phyloP scores from a whole-genome alignment of 2,888 invertebrate species.

The Nasonovia ribisnigri region DNA sequence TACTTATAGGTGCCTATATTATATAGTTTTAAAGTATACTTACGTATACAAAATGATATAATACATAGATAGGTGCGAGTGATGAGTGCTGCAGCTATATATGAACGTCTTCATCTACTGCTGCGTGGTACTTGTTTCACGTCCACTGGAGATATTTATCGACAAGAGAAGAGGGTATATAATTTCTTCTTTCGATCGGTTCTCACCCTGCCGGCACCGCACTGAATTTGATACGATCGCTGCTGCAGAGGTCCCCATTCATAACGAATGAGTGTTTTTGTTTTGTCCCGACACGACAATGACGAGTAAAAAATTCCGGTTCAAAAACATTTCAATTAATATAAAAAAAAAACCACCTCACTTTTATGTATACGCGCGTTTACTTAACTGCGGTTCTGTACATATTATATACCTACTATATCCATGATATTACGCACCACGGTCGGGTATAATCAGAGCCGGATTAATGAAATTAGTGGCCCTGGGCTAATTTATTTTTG shows the following conservation, averaged over 20 bases:
- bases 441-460: neutral
- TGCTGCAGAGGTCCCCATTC: conserved; percentile 17
- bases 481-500: too few species aligned
- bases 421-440: neutral
- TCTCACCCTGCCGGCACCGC: conserved; percentile 43
- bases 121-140: conserved; percentile 13
- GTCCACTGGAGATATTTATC: conserved; percentile 43
- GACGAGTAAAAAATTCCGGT: neutral
- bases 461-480: too few species aligned
- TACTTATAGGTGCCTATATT: neutral
- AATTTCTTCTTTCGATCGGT: conserved; percentile 23
- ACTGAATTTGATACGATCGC: conserved; percentile 38
- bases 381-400: neutral
- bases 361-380: neutral
- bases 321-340: conserved; percentile 20
- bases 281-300: neutral
- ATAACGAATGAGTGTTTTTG: conserved; percentile 34
- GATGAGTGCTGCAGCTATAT: neutral
- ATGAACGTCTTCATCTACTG: conserved; percentile 17
- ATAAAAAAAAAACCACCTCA: neutral
- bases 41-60: neutral
- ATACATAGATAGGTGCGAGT: neutral
- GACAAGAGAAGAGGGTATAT: conserved; percentile 8
- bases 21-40: neutral
- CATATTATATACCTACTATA: neutral